Base-by-base conservation (phyloP, 2,113 vertebrate genomes). In the Melanocharis versteri region DNA sequence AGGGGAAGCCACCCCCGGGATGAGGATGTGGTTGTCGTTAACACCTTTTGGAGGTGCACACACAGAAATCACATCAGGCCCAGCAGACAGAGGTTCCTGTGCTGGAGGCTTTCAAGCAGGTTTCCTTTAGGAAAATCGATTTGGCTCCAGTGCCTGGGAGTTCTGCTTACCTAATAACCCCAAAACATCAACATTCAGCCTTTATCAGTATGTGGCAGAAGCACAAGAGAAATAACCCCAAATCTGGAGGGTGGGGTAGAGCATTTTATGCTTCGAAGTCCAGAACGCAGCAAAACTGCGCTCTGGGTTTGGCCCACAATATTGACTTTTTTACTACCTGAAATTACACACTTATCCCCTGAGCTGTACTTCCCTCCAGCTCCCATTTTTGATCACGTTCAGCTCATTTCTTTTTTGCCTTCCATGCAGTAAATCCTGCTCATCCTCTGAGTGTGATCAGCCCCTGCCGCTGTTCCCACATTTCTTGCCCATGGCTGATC, bases 11-110 rank as follows among this genome's bases (percentile, higher is more conserved):
- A 8, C 1, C 7, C 37, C 51, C 17, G 60, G 39, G 39, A 5
- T 28, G 56, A 1, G 33, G 45, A 5, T 54, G 35, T 13, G 35
- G 73, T 13, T 65, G 20, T 40, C 39, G 2, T 19, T 31, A 4
- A 35, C 26, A 27, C 7, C 18, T 76, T 82, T 45, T 15, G 7
- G 68, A 33, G 27, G 30, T 9, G 17, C 2, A 39, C 16, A 16
- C 37, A 4, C 35, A 23, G 42, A 54, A n/a, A 44, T 35, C 64
- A 26, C 21, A 5, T 9, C 58, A 39, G 48, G 35, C 44, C 28
- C 13, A 0, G 50, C 24, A 21, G 40, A 30, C 27, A 33, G 54
- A 58, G 53, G 6, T 30, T n/a, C 30, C 64, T 5, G 42, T 0
- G 1, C 26, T 66, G 39, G 33, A 28, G 12, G 8, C 5, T 35